phyloP scores from a whole-genome alignment of 2,113 vertebrate genomes.

The Sterrhoptilus dennistouni region DNA sequence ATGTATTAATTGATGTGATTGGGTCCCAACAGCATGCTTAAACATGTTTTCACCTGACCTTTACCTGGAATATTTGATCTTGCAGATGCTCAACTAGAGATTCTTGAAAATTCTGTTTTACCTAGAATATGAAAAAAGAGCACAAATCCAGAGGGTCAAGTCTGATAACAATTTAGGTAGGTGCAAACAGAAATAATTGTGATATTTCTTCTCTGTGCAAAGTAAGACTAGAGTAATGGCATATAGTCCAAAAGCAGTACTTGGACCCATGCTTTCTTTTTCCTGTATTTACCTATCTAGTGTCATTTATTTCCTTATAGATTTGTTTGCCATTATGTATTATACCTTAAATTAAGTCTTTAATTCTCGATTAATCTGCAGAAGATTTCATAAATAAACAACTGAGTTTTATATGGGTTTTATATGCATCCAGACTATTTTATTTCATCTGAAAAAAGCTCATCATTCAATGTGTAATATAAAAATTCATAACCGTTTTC shows the following conservation, averaged over 20 bases:
- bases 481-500: conserved; percentile 23
- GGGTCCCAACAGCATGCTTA: not conserved
- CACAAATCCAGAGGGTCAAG: not conserved
- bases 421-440: not conserved
- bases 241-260: not conserved
- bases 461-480: not conserved
- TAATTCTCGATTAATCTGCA: not conserved
- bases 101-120: not conserved
- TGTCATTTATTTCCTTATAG: not conserved
- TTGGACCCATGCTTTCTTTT: not conserved
- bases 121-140: not conserved
- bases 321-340: not conserved
- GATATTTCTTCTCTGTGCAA: not conserved
- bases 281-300: not conserved
- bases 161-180: not conserved
- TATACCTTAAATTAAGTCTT: not conserved
- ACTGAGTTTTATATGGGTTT: not conserved
- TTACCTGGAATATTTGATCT: not conserved
- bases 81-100: not conserved
- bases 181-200: not conserved
- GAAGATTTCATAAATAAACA: not conserved
- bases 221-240: not conserved
- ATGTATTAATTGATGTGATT: not conserved
- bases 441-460: conserved; percentile 2
- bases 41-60: not conserved